A percentile compares a stretch with the other conserved stretches of the same genome.
These are phyloP conservation scores for Lacerta viridis DNA, from an alignment of 2,797 vertebrate genomes.

Conservation along the genomic window DNA sequence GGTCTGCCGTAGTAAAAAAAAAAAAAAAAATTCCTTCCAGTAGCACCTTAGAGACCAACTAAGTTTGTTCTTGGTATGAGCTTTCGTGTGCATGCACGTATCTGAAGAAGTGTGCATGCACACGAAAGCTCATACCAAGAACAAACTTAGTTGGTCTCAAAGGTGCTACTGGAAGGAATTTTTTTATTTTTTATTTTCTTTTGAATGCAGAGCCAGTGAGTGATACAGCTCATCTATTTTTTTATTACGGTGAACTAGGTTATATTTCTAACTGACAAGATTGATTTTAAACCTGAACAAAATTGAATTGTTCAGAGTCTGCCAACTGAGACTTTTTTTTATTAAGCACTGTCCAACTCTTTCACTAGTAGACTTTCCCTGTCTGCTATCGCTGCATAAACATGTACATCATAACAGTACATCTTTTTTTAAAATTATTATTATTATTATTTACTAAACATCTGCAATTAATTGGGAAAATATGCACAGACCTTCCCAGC, in stretches of 20 bases:
- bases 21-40: too few relatives aligned
- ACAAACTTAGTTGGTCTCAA: too few relatives aligned
- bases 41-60: too few relatives aligned
- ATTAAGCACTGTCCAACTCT: not conserved
- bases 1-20: too few relatives aligned
- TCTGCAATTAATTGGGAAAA: not conserved
- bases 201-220: not conserved
- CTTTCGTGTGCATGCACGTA: too few relatives aligned
- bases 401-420: not conserved
- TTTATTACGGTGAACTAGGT: not conserved
- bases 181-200: too few relatives aligned
- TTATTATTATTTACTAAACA: too few relatives aligned
- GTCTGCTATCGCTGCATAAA: not conserved
- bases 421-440: not conserved
- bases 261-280: slow-evolving; percentile 11
- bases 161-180: too few relatives aligned
- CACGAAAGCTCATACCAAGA: too few relatives aligned
- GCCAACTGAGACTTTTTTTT: not conserved
- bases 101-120: too few relatives aligned
- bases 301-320: not conserved
- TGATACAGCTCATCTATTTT: not conserved
- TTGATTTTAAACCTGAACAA: not conserved
- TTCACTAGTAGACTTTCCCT: not conserved
- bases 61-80: too few relatives aligned
- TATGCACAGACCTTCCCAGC: not conserved